phyloP scores from a whole-genome alignment of 1,140 invertebrate species.

The Drosophila rufa region DNA sequence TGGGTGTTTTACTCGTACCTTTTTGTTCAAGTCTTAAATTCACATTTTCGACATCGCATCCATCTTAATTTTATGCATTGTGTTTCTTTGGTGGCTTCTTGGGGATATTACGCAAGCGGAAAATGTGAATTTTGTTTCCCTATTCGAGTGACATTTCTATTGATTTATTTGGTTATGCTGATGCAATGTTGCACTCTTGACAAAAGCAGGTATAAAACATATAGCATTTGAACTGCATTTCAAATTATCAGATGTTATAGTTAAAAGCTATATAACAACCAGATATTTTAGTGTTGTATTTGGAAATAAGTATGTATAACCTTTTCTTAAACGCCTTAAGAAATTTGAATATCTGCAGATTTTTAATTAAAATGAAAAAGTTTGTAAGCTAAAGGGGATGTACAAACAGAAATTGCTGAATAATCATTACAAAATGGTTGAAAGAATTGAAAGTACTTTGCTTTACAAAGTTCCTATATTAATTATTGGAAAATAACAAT shows the following conservation, averaged over 20 bases:
- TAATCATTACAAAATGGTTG: too few relatives aligned
- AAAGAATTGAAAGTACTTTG: not conserved
- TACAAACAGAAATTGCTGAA: too few relatives aligned
- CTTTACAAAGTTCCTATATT: not conserved
- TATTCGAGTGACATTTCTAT: constrained; percentile 37
- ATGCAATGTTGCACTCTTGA: constrained; percentile 1
- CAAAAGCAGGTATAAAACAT: not conserved
- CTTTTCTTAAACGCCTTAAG: not conserved
- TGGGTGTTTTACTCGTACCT: constrained; percentile 11
- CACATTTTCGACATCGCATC: constrained; percentile 26
- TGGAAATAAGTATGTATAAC: too few relatives aligned
- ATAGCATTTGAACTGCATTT: not conserved
- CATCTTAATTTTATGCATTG: constrained; percentile 25
- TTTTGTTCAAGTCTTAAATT: constrained; percentile 6
- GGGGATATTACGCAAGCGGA: constrained; percentile 32
- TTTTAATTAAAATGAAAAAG: too few relatives aligned
- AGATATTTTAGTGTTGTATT: not conserved
- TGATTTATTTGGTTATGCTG: constrained; percentile 8
- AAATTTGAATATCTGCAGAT: too few relatives aligned
- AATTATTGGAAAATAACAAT: not conserved
- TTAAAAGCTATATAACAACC: not conserved
- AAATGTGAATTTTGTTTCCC: constrained; percentile 30
- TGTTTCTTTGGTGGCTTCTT: constrained; percentile 33
- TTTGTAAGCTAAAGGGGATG: too few relatives aligned
- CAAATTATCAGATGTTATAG: not conserved